Evolutionary conservation across 1,140 invertebrate species (phyloP).

Genomic region (Oryzaephilus surinamensis): DNA sequence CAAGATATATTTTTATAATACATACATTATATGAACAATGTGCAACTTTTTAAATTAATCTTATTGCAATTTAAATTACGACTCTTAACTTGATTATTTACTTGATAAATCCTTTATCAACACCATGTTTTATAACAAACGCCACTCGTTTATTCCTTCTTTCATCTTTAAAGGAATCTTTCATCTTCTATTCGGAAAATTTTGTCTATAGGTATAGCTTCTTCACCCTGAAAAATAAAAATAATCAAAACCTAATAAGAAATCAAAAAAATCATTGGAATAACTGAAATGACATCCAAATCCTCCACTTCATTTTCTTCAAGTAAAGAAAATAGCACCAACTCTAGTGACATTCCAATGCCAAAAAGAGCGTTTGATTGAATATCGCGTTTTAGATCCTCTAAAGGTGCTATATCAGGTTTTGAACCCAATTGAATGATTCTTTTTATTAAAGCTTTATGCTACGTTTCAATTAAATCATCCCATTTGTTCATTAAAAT

Average conservation of each 20-base stretch:
- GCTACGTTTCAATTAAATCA: slow-evolving; percentile 36
- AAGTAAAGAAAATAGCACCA: slow-evolving; percentile 15
- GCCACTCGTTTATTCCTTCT: slow-evolving; percentile 20
- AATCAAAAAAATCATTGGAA: neutral
- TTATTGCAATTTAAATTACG: no score
- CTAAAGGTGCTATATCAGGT: slow-evolving; percentile 10
- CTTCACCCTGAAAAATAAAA: slow-evolving; percentile 14
- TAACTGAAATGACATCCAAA: slow-evolving; percentile 13
- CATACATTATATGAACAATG: no score
- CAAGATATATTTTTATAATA: no score
- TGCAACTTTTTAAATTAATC: no score
- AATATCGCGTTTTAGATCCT: slow-evolving; percentile 11
- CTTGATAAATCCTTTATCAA: slow-evolving; percentile 21
- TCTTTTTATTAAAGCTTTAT: slow-evolving; percentile 30
- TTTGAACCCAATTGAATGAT: slow-evolving; percentile 23
- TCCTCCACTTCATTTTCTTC: slow-evolving; percentile 19
- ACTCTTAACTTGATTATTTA: no score
- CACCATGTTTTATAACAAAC: slow-evolving; percentile 18
- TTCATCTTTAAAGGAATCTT: slow-evolving; percentile 19
- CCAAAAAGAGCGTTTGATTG: slow-evolving; percentile 10
- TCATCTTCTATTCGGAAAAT: no score
- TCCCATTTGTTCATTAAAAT: slow-evolving; percentile 36
- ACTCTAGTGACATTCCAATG: slow-evolving; percentile 16
- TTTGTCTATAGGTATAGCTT: slow-evolving; percentile 15
- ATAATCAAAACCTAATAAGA: neutral